Conservation (phyloP, 2,888 invertebrate species). For the Apotomis capreana region DNA sequence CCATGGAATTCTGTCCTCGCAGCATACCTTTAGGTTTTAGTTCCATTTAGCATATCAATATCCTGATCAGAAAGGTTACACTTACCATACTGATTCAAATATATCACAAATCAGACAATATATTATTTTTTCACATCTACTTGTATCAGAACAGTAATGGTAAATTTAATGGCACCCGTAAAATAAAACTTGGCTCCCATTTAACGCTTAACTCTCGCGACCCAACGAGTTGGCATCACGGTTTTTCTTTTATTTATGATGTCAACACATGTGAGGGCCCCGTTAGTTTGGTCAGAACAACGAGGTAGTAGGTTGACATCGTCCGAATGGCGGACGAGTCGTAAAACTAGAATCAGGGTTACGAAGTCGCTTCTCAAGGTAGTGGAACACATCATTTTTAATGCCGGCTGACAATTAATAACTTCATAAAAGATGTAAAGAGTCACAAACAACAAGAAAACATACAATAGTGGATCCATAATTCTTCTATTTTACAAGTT, state of each 20-base stretch:
- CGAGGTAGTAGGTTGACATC: constrained; percentile 42
- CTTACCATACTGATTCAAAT: neutral
- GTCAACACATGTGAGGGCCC: constrained; percentile 31
- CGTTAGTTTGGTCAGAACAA: constrained; percentile 22
- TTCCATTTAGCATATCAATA: too few relatives aligned
- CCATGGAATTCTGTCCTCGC: too few relatives aligned
- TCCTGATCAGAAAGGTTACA: too few relatives aligned
- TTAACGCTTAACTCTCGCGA: constrained; percentile 26
- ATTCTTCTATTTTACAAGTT: too few relatives aligned
- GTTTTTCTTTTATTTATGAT: constrained; percentile 12
- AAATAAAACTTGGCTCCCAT: constrained; percentile 41
- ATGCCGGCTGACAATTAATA: constrained; percentile 28
- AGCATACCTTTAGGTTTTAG: too few relatives aligned
- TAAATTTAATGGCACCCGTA: constrained; percentile 42
- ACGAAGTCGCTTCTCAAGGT: constrained; percentile 51
- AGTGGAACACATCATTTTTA: constrained; percentile 41
- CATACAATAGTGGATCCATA: neutral
- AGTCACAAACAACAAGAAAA: constrained; percentile 13
- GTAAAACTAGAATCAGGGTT: constrained; percentile 58
- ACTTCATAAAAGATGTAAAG: constrained; percentile 28
- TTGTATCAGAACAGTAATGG: constrained; percentile 29
- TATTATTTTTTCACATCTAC: constrained; percentile 9
- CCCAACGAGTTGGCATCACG: constrained; percentile 6
- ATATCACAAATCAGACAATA: neutral
- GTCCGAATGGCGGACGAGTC: constrained; percentile 50